phyloP scores from a whole-genome alignment of 2,888 invertebrate genomes.

The Empis stercorea region DNA sequence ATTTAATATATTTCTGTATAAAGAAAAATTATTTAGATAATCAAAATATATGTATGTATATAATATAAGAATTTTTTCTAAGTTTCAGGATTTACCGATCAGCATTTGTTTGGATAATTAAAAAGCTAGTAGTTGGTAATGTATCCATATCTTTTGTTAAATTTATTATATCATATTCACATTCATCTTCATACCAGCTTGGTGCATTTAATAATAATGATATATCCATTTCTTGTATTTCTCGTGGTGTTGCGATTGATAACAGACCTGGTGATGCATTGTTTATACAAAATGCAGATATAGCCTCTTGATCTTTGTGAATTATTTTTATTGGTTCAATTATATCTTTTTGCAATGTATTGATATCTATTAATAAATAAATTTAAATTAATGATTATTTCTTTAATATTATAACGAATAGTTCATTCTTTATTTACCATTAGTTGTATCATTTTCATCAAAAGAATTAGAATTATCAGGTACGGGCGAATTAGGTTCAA shows the following conservation, averaged over 20 bases:
- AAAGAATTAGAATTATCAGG: conserved; percentile 21
- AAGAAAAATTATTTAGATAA: too few relatives aligned
- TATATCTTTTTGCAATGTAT: background rate
- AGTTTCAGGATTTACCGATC: conserved; percentile 38
- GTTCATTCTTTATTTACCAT: background rate
- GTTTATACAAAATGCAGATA: conserved; percentile 93
- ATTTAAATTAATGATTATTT: background rate
- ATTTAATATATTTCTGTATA: conserved; percentile 29
- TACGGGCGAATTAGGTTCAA: background rate
- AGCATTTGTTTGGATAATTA: conserved; percentile 67
- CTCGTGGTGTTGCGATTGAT: conserved; percentile 87
- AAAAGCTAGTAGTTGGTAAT: conserved; percentile 67
- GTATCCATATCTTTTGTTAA: conserved; percentile 63
- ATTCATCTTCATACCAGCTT: conserved; percentile 93
- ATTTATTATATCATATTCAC: conserved; percentile 88
- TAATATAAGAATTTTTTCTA: too few relatives aligned
- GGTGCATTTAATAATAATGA: conserved; percentile 79
- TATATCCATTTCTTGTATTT: conserved; percentile 97
- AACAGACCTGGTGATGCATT: conserved; percentile 75
- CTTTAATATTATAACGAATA: conserved; percentile 5
- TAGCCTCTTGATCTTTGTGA: conserved; percentile 97
- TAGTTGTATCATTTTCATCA: conserved; percentile 22
- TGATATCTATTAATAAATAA: background rate
- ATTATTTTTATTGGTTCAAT: conserved; percentile 83
- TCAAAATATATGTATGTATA: too few relatives aligned